A percentile compares a stretch with the other conserved stretches of the same genome.
phyloP scores from a whole-genome alignment of 1,140 invertebrate genomes.

The Gerris buenoi region DNA sequence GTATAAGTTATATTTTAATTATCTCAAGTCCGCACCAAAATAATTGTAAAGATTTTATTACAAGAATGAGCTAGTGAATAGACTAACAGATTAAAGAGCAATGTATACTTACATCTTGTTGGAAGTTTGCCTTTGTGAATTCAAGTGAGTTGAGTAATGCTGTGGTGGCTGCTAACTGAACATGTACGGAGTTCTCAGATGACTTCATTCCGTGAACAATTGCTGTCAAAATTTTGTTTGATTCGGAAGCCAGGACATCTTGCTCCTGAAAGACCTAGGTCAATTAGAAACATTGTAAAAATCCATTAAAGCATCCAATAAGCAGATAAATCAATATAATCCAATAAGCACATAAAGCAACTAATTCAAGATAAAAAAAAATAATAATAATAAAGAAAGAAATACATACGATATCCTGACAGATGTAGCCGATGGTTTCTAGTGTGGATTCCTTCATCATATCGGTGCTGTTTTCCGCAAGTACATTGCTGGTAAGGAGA shows the following conservation, averaged over 20 bases:
- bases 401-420: conserved; percentile 53
- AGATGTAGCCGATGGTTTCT: conserved; percentile 88
- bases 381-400: background rate
- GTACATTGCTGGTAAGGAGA: conserved; percentile 77
- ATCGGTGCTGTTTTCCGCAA: conserved; percentile 66
- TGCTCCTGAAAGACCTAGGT: conserved; percentile 44
- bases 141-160: conserved; percentile 96
- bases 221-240: conserved; percentile 93
- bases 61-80: no score
- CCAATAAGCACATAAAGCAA: no score
- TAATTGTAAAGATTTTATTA: no score
- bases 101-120: conserved; percentile 55
- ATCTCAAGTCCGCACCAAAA: no score
- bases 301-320: background rate
- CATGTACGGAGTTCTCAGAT: conserved; percentile 65
- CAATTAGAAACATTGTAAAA: no score
- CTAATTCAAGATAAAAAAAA: no score
- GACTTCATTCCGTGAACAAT: conserved; percentile 95
- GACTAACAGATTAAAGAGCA: no score
- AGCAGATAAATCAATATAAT: no score
- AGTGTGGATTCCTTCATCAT: conserved; percentile 90
- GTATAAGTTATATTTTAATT: no score
- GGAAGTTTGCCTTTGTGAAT: conserved; percentile 97
- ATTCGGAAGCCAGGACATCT: conserved; percentile 75
- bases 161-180: conserved; percentile 85